phyloP scores from a whole-genome alignment of 23 tunicate species.

The Botrylloides violaceus region DNA sequence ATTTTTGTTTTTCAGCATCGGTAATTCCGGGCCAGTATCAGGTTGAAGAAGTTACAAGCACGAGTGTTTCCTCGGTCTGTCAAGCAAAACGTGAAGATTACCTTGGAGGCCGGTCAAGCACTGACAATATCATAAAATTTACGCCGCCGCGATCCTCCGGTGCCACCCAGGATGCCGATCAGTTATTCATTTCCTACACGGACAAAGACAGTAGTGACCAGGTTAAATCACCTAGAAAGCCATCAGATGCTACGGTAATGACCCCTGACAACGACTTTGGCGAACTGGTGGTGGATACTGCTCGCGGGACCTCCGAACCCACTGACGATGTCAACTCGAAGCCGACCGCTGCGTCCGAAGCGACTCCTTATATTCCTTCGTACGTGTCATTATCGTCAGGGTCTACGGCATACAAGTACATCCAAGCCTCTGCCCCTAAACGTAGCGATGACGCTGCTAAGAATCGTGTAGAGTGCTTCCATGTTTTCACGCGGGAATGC shows the following conservation, averaged over 20 bases:
- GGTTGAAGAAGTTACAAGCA: constrained; percentile 6
- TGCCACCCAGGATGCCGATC: background rate
- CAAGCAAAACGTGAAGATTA: too few relatives aligned
- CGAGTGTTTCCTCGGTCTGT: background rate
- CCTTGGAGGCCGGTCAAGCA: too few relatives aligned
- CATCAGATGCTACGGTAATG: background rate
- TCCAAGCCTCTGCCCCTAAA: too few relatives aligned
- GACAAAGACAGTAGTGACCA: background rate
- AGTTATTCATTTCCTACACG: background rate
- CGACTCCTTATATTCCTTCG: too few relatives aligned
- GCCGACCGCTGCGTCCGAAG: too few relatives aligned
- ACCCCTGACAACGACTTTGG: too few relatives aligned
- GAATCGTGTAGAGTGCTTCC: background rate
- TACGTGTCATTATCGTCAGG: background rate
- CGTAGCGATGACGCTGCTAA: background rate
- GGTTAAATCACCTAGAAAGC: background rate
- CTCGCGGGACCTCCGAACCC: background rate
- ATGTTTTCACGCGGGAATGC: background rate
- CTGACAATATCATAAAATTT: background rate
- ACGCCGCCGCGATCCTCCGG: background rate
- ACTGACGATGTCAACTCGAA: background rate
- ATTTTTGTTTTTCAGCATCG: background rate
- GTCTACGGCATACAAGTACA: background rate
- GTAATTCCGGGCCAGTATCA: background rate
- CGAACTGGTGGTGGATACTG: too few relatives aligned